Percentiles rank a stretch among this genome's conserved stretches.
Conservation (phyloP, 2,888 invertebrate genomes). For the Agriopis leucophaearia region DNA sequence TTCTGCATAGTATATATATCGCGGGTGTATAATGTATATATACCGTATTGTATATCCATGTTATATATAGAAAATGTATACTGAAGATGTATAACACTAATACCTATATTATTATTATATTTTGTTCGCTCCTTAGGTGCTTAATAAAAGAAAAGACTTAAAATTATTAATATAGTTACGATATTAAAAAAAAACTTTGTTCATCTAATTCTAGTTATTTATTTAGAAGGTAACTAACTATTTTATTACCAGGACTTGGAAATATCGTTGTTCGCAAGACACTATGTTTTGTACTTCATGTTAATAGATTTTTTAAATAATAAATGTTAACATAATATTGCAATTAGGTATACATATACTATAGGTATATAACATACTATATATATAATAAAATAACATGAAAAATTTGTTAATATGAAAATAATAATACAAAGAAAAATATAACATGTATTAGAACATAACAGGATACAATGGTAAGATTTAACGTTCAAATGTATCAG, state of each 20-base stretch:
- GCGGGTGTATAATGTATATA: background rate
- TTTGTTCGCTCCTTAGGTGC: conserved; percentile 20
- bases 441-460: background rate
- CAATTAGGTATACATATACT: too few species aligned
- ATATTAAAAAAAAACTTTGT: conserved; percentile 18
- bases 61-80: conserved; percentile 2
- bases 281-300: conserved; percentile 67
- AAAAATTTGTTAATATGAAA: background rate
- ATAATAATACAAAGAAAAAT: background rate
- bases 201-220: conserved; percentile 17
- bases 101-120: background rate
- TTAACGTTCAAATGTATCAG: background rate
- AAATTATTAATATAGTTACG: background rate
- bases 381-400: background rate
- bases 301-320: conserved; percentile 23
- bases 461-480: background rate
- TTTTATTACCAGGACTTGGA: conserved; percentile 38
- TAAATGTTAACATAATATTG: background rate
- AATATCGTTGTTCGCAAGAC: conserved; percentile 66
- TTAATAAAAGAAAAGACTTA: conserved; percentile 4
- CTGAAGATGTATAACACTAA: background rate
- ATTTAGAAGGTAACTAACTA: conserved; percentile 31
- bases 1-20: background rate
- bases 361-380: background rate
- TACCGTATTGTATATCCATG: background rate